phyloP scores from a whole-genome alignment of 2,888 invertebrate genomes.

The Agrilus mali region DNA sequence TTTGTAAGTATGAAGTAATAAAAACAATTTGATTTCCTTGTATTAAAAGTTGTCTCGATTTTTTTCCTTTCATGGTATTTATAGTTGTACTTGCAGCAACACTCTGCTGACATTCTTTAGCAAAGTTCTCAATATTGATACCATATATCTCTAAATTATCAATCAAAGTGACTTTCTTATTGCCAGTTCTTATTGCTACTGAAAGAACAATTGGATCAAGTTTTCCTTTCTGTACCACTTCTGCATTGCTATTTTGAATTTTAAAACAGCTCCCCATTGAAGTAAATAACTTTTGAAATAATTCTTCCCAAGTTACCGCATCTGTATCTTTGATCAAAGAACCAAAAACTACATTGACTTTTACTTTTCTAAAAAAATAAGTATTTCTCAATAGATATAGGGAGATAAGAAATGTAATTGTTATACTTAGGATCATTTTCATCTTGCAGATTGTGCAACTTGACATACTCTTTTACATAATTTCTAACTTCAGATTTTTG shows the following conservation, averaged over 20 bases:
- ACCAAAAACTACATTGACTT: slow-evolving; percentile 38
- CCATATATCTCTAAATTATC: slow-evolving; percentile 83
- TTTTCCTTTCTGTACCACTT: slow-evolving; percentile 48
- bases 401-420: slow-evolving; percentile 3
- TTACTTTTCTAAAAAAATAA: slow-evolving; percentile 37
- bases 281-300: slow-evolving; percentile 48
- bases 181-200: slow-evolving; percentile 65
- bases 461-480: slow-evolving; percentile 59
- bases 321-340: slow-evolving; percentile 32
- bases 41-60: slow-evolving; percentile 64
- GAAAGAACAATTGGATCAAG: slow-evolving; percentile 67
- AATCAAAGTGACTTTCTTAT: slow-evolving; percentile 85
- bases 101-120: slow-evolving; percentile 69
- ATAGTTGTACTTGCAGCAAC: slow-evolving; percentile 82
- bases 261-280: slow-evolving; percentile 63
- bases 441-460: slow-evolving; percentile 43
- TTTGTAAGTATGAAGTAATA: slow-evolving; percentile 27
- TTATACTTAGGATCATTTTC: slow-evolving; percentile 23
- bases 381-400: slow-evolving; percentile 3
- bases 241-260: slow-evolving; percentile 42
- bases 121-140: slow-evolving; percentile 65
- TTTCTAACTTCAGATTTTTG: slow-evolving; percentile 48
- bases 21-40: slow-evolving; percentile 79
- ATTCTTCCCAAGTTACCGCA: slow-evolving; percentile 55
- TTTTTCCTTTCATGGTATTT: slow-evolving; percentile 53